Base-by-base conservation (phyloP, 2,113 vertebrate species). In the Parus major region DNA sequence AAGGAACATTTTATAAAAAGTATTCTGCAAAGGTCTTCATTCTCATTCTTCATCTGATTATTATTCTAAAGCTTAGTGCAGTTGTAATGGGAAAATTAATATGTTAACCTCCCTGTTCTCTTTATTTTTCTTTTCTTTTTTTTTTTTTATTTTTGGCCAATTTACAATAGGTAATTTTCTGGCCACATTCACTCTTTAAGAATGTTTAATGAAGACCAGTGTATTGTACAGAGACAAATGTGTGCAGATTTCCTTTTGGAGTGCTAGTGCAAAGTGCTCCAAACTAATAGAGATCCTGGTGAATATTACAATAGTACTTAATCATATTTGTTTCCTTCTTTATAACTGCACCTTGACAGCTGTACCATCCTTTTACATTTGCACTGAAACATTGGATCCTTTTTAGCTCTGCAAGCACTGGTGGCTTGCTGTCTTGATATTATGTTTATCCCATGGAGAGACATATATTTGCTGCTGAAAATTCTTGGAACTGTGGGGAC, bases 391-490 rank as follows among this genome's bases (percentile, higher is more conserved):
- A 68, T 93, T 94, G 93, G 90, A 95, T 94, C 92, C 96, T 97
- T 95, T 96, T 96, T 97, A 97, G 96, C 94, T 98, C 97, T 94
- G 98, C 98, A 98, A 97, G 98, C 98, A 98, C 98, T 85, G 98
- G 98, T 91, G 97, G 98, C 98, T 98, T 98, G 97, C 97, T 96
- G 77, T 98, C 96, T 97, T 96, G 97, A 98, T 96, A 96, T 97
- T 97, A 95, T 97, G 97, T 98, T 97, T 97, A 97, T 97, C 96
- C 96, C 94, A 94, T 85, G 97, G 95, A 88, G 97, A 98, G 97
- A 98, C 96, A 87, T 97, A 88, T 98, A 96, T 96, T 97, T 98
- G 98, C 98, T 98, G 98, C 98, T 99, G 98, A 97, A 95, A 97
- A 93, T 84, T 92, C 92, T 90, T 94, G 90, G 95, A 97, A 96